A percentile compares a stretch with the other conserved stretches of the same genome.
Evolutionary conservation across 2,797 vertebrate genomes (phyloP).

Genomic region (Distichodus sexfasciatus): DNA sequence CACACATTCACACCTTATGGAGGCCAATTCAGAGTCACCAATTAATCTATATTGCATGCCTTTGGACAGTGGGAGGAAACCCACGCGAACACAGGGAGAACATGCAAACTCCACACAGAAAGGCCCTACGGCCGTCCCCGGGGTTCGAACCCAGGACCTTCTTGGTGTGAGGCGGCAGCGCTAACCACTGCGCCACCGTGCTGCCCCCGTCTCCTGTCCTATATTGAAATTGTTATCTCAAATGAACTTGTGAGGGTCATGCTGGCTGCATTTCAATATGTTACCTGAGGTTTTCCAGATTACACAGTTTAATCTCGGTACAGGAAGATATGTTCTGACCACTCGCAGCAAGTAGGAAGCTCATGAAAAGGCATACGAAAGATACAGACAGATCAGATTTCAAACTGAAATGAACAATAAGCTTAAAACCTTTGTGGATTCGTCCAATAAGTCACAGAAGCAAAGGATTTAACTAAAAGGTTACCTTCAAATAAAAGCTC

Average conservation of each 20-base stretch:
- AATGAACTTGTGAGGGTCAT: neutral
- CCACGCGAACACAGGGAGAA: too few relatives aligned
- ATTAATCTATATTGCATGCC: too few relatives aligned
- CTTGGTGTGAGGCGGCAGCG: too few relatives aligned
- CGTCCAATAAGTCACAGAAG: conserved; percentile 44
- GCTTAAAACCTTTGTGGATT: conserved; percentile 43
- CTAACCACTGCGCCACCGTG: too few relatives aligned
- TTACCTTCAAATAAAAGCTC: conserved; percentile 44
- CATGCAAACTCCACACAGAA: too few relatives aligned
- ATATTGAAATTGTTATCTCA: too few relatives aligned
- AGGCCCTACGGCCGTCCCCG: too few relatives aligned
- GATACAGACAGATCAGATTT: conserved; percentile 15
- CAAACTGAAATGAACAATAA: conserved; percentile 42
- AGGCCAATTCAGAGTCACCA: too few relatives aligned
- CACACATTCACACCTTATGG: too few relatives aligned
- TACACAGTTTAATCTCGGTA: conserved; percentile 23
- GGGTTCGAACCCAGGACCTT: too few relatives aligned
- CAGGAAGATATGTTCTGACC: conserved; percentile 20
- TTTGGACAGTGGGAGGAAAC: too few relatives aligned
- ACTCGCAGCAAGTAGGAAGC: neutral
- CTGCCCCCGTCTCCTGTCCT: too few relatives aligned
- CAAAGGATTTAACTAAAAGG: conserved; percentile 37
- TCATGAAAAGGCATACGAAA: conserved; percentile 38
- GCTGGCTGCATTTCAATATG: conserved; percentile 13
- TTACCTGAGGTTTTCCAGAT: conserved; percentile 22